Base-by-base conservation (phyloP, 2,113 vertebrate species). In the Perca flavescens region DNA sequence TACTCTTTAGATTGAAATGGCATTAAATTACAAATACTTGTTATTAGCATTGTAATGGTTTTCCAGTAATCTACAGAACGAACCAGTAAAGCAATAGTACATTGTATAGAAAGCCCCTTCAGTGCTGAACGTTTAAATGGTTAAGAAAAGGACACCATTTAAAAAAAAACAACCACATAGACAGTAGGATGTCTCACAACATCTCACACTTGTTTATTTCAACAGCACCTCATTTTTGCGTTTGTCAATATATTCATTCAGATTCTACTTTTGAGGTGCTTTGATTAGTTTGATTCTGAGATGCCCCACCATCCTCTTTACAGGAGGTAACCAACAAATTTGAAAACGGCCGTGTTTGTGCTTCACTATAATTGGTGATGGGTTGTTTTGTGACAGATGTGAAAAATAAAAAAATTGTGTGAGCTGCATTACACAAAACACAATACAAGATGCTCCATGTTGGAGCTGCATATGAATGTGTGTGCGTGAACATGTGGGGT, bases 331-430 rank as follows among this genome's bases (percentile, higher is more conserved):
- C 90, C 92, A 92, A 92, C 90, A 93, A 90, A 94, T 86, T 87
- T 94, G 82, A 93, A 94, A 91, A 87, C 68, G 85, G 79, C 77
- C 66, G 57, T 90, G 90, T 93, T 93, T 94, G 85, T 90, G 91
- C 83, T 91, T 91, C 88, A 81, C 61, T 91, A 91, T 95, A 96
- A 96, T 94, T 95, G 94, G 94, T 92, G 90, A 92, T 93, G 91
- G 89, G 90, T 89, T 93, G 92, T 93, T 94, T 88, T 94, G 92
- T 94, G 93, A 94, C 91, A 93, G 91, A 93, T 91, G 89, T 88
- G 90, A 63, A 90, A 90, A 92, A 79, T 74, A 74, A 79, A 77
- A 78, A 63, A 68, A 61, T 66, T 88, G 76, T 58, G 74, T 80
- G 74, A 79, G 78, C 61, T 91, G 82, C 86, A 86, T 90, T 91